A percentile compares a stretch with the other conserved stretches of the same genome.
Conservation (phyloP, 2,797 vertebrate species). For the Hylomyscus alleni region DNA sequence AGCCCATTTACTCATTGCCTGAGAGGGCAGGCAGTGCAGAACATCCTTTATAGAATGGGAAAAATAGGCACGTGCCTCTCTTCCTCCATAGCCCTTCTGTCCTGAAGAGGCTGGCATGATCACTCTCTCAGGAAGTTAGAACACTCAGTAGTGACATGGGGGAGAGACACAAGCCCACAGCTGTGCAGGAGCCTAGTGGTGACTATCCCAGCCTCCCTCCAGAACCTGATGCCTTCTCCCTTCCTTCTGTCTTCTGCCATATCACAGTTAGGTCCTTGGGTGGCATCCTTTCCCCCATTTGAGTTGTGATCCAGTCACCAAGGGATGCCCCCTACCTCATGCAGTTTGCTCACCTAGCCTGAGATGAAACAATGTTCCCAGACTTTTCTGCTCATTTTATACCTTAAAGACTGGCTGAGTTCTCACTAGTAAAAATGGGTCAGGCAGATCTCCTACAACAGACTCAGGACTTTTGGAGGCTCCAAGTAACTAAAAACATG, state of each 20-base stretch:
- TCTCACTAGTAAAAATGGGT: neutral
- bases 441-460: neutral
- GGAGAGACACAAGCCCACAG: neutral
- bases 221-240: neutral
- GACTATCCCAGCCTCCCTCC: neutral
- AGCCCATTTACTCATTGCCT: neutral
- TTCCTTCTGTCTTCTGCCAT: neutral
- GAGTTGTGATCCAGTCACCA: neutral
- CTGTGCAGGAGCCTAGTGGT: neutral
- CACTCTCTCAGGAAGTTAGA: neutral
- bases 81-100: neutral
- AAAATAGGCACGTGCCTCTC: neutral
- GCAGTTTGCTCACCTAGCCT: neutral
- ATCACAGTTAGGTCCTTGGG: neutral
- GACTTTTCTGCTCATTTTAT: conserved; percentile 20
- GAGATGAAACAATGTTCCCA: neutral
- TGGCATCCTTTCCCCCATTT: neutral
- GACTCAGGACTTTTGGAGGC: neutral
- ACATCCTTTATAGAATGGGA: neutral
- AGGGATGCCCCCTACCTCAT: neutral
- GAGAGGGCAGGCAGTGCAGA: neutral
- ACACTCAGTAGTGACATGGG: neutral
- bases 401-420: neutral
- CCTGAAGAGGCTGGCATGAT: neutral
- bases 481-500: neutral